Evolutionary conservation across 2,797 vertebrate species (phyloP).

Genomic region (Arrhamphus sclerolepis): DNA sequence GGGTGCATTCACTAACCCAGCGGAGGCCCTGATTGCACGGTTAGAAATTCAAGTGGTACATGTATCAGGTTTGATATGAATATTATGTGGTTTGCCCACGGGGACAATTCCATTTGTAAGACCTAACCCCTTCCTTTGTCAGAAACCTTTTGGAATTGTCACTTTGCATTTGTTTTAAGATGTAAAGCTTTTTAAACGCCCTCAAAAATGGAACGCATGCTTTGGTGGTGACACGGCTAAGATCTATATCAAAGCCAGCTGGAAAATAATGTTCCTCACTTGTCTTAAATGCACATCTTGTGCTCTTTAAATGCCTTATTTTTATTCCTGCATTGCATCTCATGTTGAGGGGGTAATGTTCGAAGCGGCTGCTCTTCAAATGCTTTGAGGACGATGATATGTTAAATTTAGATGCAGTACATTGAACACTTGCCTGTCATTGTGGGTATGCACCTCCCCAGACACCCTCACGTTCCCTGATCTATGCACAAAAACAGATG

Average conservation of each 20-base stretch:
- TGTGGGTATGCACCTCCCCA: slow-evolving; percentile 39
- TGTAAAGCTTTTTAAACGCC: slow-evolving; percentile 64
- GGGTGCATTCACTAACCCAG: slow-evolving; percentile 66
- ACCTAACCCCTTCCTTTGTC: slow-evolving; percentile 43
- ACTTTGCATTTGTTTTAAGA: slow-evolving; percentile 68
- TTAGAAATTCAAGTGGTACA: slow-evolving; percentile 68
- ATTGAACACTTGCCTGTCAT: slow-evolving; percentile 49
- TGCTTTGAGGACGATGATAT: slow-evolving; percentile 6
- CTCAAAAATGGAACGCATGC: slow-evolving; percentile 57
- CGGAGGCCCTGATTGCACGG: slow-evolving; percentile 74
- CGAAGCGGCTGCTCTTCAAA: slow-evolving; percentile 48
- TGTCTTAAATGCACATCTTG: slow-evolving; percentile 44
- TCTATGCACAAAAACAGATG: slow-evolving; percentile 52
- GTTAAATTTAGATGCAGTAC: slow-evolving; percentile 50
- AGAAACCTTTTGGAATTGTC: slow-evolving; percentile 68
- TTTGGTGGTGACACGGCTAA: slow-evolving; percentile 49
- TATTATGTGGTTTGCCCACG: slow-evolving; percentile 68
- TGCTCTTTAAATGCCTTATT: slow-evolving; percentile 40
- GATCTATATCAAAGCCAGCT: slow-evolving; percentile 70
- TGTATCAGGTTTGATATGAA: slow-evolving; percentile 71
- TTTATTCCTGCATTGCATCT: slow-evolving; percentile 23
- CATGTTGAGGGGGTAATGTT: slow-evolving; percentile 28
- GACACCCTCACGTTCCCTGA: slow-evolving; percentile 46
- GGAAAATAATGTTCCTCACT: slow-evolving; percentile 56
- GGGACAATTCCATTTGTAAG: slow-evolving; percentile 72